Percentiles rank a stretch among this genome's conserved stretches.
Conservation (phyloP, 2,113 vertebrate species). For the Holacanthus passer region DNA sequence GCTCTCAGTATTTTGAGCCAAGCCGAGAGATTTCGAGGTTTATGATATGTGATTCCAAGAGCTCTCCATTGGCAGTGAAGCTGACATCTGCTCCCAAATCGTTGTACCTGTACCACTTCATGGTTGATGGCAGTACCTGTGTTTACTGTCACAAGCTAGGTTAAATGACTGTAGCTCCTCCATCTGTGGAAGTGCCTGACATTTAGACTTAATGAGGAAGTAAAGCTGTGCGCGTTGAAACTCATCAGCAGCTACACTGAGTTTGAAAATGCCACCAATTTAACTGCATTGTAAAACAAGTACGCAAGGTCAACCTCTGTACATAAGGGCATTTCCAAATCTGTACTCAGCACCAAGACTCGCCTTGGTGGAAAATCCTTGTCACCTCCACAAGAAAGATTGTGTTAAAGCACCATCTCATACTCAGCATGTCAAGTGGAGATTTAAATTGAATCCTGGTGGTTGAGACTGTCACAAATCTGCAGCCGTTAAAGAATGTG, state of each 20-base stretch:
- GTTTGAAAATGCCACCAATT: constrained; percentile 60
- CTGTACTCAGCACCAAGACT: background rate
- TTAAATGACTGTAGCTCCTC: constrained; percentile 46
- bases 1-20: background rate
- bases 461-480: constrained; percentile 65
- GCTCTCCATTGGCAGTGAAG: constrained; percentile 10
- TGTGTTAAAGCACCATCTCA: constrained; percentile 54
- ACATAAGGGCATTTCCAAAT: constrained; percentile 44
- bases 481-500: constrained; percentile 64
- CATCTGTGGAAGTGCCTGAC: constrained; percentile 57
- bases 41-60: constrained; percentile 40
- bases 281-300: constrained; percentile 54
- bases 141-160: constrained; percentile 55
- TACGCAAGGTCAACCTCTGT: constrained; percentile 44
- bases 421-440: constrained; percentile 68
- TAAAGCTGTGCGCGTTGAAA: constrained; percentile 54
- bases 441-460: constrained; percentile 70
- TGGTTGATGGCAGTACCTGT: constrained; percentile 39
- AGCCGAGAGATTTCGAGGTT: constrained; percentile 18
- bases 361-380: constrained; percentile 15
- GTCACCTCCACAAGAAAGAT: constrained; percentile 35
- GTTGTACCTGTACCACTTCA: constrained; percentile 27
- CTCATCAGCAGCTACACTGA: constrained; percentile 50
- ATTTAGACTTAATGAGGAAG: constrained; percentile 69
- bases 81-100: constrained; percentile 52